Evolutionary conservation across 1,140 invertebrate genomes (phyloP).

Genomic region (Heliconius eleuchia): DNA sequence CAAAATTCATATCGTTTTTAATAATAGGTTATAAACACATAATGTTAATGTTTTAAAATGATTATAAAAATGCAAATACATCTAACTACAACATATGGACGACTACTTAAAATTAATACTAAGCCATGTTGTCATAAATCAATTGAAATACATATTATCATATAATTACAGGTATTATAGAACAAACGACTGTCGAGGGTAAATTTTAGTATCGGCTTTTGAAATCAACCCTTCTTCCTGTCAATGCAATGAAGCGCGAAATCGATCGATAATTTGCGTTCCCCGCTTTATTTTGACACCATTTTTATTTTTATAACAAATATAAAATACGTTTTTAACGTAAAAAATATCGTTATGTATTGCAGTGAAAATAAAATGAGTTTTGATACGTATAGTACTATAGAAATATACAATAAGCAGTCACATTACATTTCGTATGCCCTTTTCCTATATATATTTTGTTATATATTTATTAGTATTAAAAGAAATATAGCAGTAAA

Average conservation of each 20-base stretch:
- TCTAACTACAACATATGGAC: background rate
- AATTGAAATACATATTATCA: background rate
- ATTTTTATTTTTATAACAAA: background rate
- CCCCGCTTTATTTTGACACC: background rate
- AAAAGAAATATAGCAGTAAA: background rate
- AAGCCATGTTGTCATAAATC: background rate
- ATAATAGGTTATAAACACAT: no score
- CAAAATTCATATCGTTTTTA: no score
- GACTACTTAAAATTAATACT: background rate
- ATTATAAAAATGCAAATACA: no score
- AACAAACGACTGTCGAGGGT: background rate
- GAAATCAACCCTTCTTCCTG: constrained; percentile 11
- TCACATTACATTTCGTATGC: background rate
- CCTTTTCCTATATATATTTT: background rate
- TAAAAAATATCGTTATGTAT: background rate
- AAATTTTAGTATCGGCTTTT: background rate
- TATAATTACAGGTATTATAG: background rate
- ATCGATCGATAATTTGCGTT: constrained; percentile 11
- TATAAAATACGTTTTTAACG: background rate
- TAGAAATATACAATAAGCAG: background rate
- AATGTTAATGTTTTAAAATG: no score
- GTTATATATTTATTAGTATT: background rate
- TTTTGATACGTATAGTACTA: background rate
- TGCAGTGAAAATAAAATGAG: background rate
- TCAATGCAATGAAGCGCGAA: constrained; percentile 13